Evolutionary conservation across 1,140 invertebrate species (phyloP), one percentile per base, ranked within the genome.

Genomic region (Cardiocondyla obscurior): DNA sequence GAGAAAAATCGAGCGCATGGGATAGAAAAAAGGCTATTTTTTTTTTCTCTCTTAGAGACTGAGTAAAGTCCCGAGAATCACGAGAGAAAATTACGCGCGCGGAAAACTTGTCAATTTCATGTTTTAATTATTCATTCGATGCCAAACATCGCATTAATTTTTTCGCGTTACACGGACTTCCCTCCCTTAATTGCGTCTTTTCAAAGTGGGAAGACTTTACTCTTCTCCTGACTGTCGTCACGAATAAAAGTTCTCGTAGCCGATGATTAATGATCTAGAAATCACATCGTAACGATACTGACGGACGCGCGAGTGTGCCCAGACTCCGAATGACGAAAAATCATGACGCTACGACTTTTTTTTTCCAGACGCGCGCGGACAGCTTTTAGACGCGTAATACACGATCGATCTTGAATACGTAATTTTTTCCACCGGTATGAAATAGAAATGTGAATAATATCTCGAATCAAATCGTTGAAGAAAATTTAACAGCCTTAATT

Each of bases 221-320:
- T 4, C 22, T 30, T n/a, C 25, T 30, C 16, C 14, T 25, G n/a
- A 1, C 8, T 8, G 8, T 16, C 39, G 19, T 22, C 36, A 28
- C 30, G 28, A n/a, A 58, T n/a, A 25, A 44, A 22, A 39, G n/a
- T 58, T 3, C 1, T 25, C 2, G 42, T 28, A 6, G n/a, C 22
- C 16, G 19, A 8, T 57, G 51, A 28, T 73, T 58, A 73, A 73
- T 58, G 36, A 58, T 58, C 22, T 30, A 28, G 22, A 28, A 73
- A 58, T 44, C 8, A 28, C 30, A 58, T 39, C 19, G 30, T n/a
- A 33, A 39, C 44, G 44, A 69, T 51, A 44, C 4, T 36, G 33
- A 44, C 12, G 36, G 12, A 55, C 51, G 19, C 25, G 25, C 3
- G 51, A 16, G 19, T 30, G 16, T 42, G 10, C 12, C 42, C 28